Evolutionary conservation across 2,888 invertebrate species (phyloP), one percentile per base, ranked within the genome.

Genomic region (Platycnemis pennipes): DNA sequence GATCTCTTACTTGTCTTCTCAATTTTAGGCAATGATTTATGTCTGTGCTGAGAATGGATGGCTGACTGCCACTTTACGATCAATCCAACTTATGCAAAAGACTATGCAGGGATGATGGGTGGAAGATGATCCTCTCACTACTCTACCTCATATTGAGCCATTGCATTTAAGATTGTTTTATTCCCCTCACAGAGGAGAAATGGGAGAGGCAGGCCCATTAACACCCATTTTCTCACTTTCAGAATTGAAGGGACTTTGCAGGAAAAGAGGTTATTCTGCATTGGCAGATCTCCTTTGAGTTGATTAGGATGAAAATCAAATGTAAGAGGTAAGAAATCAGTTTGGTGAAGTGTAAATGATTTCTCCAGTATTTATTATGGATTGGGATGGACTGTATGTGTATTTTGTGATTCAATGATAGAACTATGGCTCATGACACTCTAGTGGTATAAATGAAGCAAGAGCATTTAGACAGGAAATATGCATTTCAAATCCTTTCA

Each of bases 21-120:
- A n/a, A n/a, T 96, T 96, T 31, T 97, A 99, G 98, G 99, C 99
- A 42, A 99, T 99, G 99, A 98, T 99, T 95, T 99, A 99, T 96
- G 98, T 99, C 22, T 98, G 98, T 87, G 99, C 99, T 0, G 98
- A 99, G 96, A 97, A 98, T 95, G 99, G 99, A 91, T 99, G 99
- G 99, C 97, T 99, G 13, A 97, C 98, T 8, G 98, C 98, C 2
- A 98, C 99, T 0, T 96, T 99, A 26, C 97, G 97, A 94, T 97
- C 98, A 94, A 98, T 99, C 95, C 97, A 98, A 95, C 95, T 99
- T 19, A 98, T 99, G 97, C 99, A 99, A 96, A 98, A 98, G 97
- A 97, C 99, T 26, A 97, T 99, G 7, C 99, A 99, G 97, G 99
- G 98, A 0, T 97, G 98, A 87, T 99, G 99, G 99, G 97, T 98